phyloP scores from a whole-genome alignment of 2,888 invertebrate species.

The Steinernema hermaphroditum region DNA sequence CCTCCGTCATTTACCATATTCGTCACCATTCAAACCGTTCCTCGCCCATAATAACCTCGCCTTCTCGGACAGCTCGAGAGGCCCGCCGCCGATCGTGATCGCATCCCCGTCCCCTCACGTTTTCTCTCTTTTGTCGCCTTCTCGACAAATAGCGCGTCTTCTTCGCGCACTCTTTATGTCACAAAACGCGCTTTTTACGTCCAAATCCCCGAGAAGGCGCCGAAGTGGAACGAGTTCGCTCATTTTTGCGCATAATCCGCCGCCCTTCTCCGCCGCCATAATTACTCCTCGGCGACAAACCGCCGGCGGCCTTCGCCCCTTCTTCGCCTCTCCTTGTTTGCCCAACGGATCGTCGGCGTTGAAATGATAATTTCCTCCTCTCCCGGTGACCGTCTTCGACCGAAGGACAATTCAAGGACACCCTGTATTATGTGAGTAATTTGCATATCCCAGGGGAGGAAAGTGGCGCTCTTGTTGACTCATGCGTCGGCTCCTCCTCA shows the following conservation, averaged over 20 bases:
- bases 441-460: constrained; percentile 16
- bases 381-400: constrained; percentile 7
- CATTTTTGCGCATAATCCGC: neutral
- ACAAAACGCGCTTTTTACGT: constrained; percentile 22
- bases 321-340: neutral
- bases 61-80: neutral
- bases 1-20: neutral
- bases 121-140: neutral
- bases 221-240: neutral
- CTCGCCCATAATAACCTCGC: neutral
- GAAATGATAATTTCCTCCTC: constrained; percentile 9
- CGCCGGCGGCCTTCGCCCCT: neutral
- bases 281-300: neutral
- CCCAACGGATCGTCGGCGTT: constrained; percentile 1
- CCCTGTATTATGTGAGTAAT: neutral
- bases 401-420: constrained; percentile 10
- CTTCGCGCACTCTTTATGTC: neutral
- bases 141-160: neutral
- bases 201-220: neutral
- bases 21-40: neutral
- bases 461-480: constrained; percentile 4
- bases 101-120: neutral
- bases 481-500: neutral
- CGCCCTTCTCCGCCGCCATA: neutral
- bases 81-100: neutral